These are phyloP conservation scores for Ochlodes sylvanus DNA, from an alignment of 2,888 invertebrate species.

Conservation along the genomic window DNA sequence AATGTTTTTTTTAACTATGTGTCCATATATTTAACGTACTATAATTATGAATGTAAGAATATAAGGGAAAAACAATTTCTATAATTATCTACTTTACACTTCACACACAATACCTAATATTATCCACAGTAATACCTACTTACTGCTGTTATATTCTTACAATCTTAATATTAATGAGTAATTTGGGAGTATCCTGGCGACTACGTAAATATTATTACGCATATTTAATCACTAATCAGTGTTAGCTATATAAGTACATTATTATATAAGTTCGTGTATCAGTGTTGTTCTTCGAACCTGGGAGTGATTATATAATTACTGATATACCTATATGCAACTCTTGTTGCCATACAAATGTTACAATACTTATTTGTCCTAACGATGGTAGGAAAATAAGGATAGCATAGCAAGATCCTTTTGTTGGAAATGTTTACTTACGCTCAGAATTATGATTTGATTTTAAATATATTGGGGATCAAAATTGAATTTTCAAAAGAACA, in stretches of 20 bases:
- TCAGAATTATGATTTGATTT: no score
- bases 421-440: background rate
- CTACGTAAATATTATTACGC: no score
- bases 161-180: background rate
- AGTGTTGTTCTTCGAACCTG: background rate
- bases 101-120: no score
- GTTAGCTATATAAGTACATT: background rate
- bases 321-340: background rate
- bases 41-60: no score
- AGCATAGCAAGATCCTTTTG: background rate
- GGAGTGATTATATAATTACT: no score
- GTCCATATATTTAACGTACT: no score
- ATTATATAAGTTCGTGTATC: background rate
- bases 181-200: background rate
- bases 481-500: background rate
- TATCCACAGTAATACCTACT: no score
- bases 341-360: background rate
- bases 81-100: no score
- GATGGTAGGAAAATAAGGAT: slow-evolving; percentile 4
- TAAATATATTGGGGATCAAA: background rate
- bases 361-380: no score
- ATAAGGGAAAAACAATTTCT: no score
- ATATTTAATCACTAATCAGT: background rate
- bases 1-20: no score
- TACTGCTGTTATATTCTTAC: background rate